Conservation (phyloP, 2,113 vertebrate species). For the Callipepla californica region DNA sequence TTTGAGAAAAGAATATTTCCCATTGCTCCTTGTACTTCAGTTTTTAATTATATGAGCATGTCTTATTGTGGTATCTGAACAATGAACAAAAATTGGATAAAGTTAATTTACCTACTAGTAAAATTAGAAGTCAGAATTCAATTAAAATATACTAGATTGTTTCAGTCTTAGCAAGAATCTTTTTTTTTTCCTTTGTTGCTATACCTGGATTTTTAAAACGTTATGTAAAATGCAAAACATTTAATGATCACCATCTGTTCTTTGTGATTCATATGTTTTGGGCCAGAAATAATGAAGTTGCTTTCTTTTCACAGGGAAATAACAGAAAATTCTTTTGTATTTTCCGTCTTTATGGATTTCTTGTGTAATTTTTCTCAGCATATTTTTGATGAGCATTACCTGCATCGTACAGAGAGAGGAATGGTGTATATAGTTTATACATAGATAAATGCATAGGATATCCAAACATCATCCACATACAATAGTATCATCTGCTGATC, state of each 20-base stretch:
- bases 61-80: background rate
- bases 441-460: background rate
- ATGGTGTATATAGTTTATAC: background rate
- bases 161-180: background rate
- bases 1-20: background rate
- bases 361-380: background rate
- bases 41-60: background rate
- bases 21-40: background rate
- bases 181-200: background rate
- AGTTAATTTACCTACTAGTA: background rate
- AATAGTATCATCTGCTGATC: background rate
- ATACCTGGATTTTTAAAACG: background rate
- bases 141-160: background rate
- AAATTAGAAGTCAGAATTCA: background rate
- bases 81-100: background rate
- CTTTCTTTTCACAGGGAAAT: background rate
- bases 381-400: background rate
- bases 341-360: background rate
- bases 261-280: slow-evolving; percentile 19
- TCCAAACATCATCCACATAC: background rate
- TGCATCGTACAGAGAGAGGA: background rate
- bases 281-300: background rate
- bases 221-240: slow-evolving; percentile 23
- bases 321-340: background rate
- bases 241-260: slow-evolving; percentile 9